Base-by-base conservation (phyloP, 2,888 invertebrate species). In the Machimus atricapillus region DNA sequence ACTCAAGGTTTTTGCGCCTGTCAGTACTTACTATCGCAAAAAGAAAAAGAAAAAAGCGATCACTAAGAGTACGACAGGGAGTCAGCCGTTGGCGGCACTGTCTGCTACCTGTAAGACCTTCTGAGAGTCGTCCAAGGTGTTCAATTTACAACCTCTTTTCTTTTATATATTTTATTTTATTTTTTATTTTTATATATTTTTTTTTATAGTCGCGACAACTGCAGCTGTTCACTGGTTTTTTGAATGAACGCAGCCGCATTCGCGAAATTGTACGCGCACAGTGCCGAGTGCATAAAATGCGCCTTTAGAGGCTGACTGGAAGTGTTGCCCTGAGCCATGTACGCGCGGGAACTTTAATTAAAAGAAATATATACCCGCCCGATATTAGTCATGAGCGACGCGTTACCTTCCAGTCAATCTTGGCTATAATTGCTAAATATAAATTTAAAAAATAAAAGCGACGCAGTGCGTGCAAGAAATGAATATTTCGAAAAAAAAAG, bases 51-150 rank as follows among this genome's bases (percentile, higher is more conserved):
- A 40, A 40, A 40, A 40, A 40, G 0, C 78, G 14, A 46, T 16
- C 5, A 79, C 23, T 52, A 31, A 52, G 52, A 79, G 23, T 66
- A 66, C 12, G 66, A 27, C 66, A 66, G 66, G 58, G 58, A 66
- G 12, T 66, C 12, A 66, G 66, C 66, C 66, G 14, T 27, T 66
- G 66, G 66, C 66, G 66, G 23, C 23, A 66, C 66, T 4, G 66
- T 66, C 66, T 66, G 66, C 66, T 27, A 66, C 66, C 66, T 66
- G 66, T 27, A 14, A 66, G 66, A 66, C 66, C 66, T 66, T 66
- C 66, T 82, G n/a, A 58, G 58, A 82, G 31, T 58, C 82, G 56
- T 56, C n/a, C 82, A 82, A 82, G 82, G 82, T 82, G 56, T 37
- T 40, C 19, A 58, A 5, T 66, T 23, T 66, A 66, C 27, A 76